phyloP scores from a whole-genome alignment of 2,113 vertebrate species.

The Clupea harengus region DNA sequence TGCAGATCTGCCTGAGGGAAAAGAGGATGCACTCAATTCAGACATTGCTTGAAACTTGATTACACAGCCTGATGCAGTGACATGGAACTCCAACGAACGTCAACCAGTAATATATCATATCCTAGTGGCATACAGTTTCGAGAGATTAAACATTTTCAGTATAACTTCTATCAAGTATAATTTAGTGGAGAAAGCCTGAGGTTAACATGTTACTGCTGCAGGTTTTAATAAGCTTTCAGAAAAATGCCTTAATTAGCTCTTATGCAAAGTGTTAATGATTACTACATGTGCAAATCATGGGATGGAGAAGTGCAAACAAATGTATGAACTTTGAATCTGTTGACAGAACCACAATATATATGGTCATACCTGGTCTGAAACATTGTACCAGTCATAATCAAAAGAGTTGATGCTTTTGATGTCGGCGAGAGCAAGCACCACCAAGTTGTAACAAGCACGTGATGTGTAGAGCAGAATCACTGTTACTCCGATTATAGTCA shows the following conservation, averaged over 20 bases:
- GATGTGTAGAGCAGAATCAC: constrained; percentile 91
- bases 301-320: background rate
- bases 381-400: constrained; percentile 98
- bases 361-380: constrained; percentile 88
- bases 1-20: constrained; percentile 85
- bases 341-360: background rate
- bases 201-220: too few relatives aligned
- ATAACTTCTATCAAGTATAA: too few relatives aligned
- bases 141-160: too few relatives aligned
- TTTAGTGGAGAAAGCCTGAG: too few relatives aligned
- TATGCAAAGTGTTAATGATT: background rate
- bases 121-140: background rate
- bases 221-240: too few relatives aligned
- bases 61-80: background rate
- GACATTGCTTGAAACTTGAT: background rate
- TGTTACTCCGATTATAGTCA: constrained; percentile 83
- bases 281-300: background rate
- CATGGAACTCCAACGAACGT: background rate
- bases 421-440: constrained; percentile 84
- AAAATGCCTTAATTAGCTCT: too few relatives aligned
- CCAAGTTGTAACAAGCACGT: constrained; percentile 94
- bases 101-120: background rate
- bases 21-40: background rate
- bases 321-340: background rate
- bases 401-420: constrained; percentile 85